These are phyloP conservation scores for Telmatherina bonti DNA, from an alignment of 2,797 vertebrate species.

Conservation along the genomic window DNA sequence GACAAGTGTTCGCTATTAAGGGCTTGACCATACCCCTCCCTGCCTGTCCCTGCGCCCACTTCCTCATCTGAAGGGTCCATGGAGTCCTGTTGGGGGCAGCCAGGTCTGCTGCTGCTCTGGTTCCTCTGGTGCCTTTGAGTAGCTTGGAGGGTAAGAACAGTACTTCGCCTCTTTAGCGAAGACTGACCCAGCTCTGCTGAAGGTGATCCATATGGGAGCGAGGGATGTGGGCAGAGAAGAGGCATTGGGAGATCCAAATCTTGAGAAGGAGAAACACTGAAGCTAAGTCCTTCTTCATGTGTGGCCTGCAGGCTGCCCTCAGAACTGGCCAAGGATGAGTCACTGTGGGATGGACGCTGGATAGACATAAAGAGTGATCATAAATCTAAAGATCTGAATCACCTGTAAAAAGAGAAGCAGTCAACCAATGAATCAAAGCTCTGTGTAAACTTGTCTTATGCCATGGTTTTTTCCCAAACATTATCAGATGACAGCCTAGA, in stretches of 20 bases:
- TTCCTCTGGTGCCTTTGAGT: slow-evolving; percentile 89
- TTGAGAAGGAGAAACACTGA: slow-evolving; percentile 84
- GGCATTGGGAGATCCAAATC: slow-evolving; percentile 69
- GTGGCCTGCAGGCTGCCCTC: slow-evolving; percentile 91
- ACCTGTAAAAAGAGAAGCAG: background rate
- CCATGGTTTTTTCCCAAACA: background rate
- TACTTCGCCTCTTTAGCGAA: slow-evolving; percentile 53
- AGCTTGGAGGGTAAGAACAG: slow-evolving; percentile 80
- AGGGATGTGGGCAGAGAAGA: slow-evolving; percentile 66
- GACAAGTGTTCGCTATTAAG: slow-evolving; percentile 88
- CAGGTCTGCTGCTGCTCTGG: slow-evolving; percentile 87
- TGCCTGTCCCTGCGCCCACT: slow-evolving; percentile 34
- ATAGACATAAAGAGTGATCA: slow-evolving; percentile 4
- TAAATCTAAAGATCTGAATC: background rate
- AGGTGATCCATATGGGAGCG: slow-evolving; percentile 49
- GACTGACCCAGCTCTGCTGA: slow-evolving; percentile 27
- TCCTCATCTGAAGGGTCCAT: slow-evolving; percentile 91
- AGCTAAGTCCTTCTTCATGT: slow-evolving; percentile 90
- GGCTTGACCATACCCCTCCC: slow-evolving; percentile 63
- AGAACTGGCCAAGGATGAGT: slow-evolving; percentile 89
- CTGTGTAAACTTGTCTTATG: background rate
- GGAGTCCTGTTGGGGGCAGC: slow-evolving; percentile 89
- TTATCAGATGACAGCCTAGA: background rate
- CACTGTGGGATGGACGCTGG: slow-evolving; percentile 85
- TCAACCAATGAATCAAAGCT: background rate